Evolutionary conservation across 2,113 vertebrate species (phyloP).

Genomic region (Pelvicachromis taeniatus): DNA sequence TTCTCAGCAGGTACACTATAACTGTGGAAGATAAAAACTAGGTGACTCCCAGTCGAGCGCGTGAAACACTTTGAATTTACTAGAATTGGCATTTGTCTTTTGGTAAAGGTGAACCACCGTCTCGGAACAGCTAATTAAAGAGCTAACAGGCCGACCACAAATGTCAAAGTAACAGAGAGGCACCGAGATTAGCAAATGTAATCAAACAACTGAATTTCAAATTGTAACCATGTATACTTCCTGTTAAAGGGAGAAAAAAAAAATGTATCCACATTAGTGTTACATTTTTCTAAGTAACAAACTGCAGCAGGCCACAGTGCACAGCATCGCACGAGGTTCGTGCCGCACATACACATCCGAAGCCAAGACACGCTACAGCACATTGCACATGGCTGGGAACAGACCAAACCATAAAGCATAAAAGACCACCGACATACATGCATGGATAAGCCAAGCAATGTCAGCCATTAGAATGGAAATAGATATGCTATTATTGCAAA

Average conservation of each 20-base stretch:
- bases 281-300: background rate
- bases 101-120: background rate
- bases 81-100: background rate
- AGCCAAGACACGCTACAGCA: slow-evolving; percentile 4
- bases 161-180: background rate
- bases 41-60: background rate
- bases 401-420: slow-evolving; percentile 47
- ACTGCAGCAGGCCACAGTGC: background rate
- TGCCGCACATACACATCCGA: slow-evolving; percentile 7
- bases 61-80: background rate
- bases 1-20: background rate
- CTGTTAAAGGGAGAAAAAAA: background rate
- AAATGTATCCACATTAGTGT: background rate
- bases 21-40: background rate
- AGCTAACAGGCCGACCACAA: background rate
- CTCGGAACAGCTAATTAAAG: background rate
- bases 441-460: slow-evolving; percentile 71
- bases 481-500: slow-evolving; percentile 71
- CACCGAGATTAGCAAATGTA: background rate
- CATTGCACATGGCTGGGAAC: slow-evolving; percentile 51
- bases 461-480: slow-evolving; percentile 75
- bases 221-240: background rate
- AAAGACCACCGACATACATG: slow-evolving; percentile 48
- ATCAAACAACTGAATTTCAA: background rate
- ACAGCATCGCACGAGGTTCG: background rate